Percentiles rank a stretch among this genome's conserved stretches.
These are phyloP conservation scores for Synanthedon myopaeformis DNA, from an alignment of 2,888 invertebrate species.

Conservation along the genomic window DNA sequence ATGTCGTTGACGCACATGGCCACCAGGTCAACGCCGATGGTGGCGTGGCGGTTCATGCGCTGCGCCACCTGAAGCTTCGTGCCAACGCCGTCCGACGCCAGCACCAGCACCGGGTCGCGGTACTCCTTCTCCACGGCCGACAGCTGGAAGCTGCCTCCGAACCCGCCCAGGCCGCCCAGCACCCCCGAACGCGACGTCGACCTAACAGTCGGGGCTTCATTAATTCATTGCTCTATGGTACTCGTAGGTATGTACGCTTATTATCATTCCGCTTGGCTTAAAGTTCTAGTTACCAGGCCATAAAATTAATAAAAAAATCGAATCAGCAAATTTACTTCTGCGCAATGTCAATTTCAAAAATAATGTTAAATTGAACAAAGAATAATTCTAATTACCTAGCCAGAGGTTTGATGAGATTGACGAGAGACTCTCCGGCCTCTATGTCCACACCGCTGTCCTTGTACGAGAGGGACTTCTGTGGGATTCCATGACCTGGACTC, in stretches of 20 bases:
- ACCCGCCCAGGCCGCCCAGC: conserved; percentile 84
- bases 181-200: conserved; percentile 80
- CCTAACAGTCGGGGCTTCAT: conserved; percentile 23
- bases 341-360: too few species aligned
- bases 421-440: conserved; percentile 84
- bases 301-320: too few species aligned
- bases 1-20: conserved; percentile 99
- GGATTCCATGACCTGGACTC: conserved; percentile 19
- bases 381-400: conserved; percentile 33
- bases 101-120: conserved; percentile 87
- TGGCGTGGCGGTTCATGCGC: conserved; percentile 77
- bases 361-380: too few species aligned
- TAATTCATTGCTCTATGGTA: background rate
- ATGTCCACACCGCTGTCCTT: conserved; percentile 90
- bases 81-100: conserved; percentile 98
- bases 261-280: too few species aligned
- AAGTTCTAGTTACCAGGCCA: too few species aligned
- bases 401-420: conserved; percentile 78
- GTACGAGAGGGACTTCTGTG: conserved; percentile 74
- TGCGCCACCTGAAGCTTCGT: conserved; percentile 96
- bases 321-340: background rate
- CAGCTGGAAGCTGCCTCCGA: conserved; percentile 89
- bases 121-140: conserved; percentile 70
- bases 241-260: too few species aligned
- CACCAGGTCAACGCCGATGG: conserved; percentile 94